Evolutionary conservation across 2,888 invertebrate species (phyloP), one percentile per base, ranked within the genome.

Genomic region (Trichogramma dendrolimi): DNA sequence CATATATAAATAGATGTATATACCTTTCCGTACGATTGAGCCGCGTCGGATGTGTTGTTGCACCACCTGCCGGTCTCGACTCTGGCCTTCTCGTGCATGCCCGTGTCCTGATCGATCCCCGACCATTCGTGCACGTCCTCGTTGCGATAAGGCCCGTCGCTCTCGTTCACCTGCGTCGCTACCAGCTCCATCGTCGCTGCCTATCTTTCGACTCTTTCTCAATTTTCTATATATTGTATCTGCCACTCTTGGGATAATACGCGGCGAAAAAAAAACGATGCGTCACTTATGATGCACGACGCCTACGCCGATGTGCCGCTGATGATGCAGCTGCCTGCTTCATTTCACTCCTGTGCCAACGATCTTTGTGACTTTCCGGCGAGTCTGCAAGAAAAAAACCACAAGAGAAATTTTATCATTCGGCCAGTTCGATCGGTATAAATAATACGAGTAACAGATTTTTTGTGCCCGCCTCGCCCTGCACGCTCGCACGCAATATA

Each of bases 71-170:
- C 83, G 43, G 83, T 83, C 73, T 84, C 83, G 44, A 83, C 75
- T 44, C 83, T 75, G 44, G 83, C 83, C 67, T 81, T 77, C 72
- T 84, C 83, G 70, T 83, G 73, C 71, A 83, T 82, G 39, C 83
- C 83, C 44, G 83, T 83, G 68, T 83, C 75, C 68, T 80, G 79
- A 73, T 83, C 83, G 66, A 83, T 75, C 65, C 80, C 76, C 61
- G 82, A 82, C 84, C 84, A 84, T 71, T 84, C 83, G 71, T 81
- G 80, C 67, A 83, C 82, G 73, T 83, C 82, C 71, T 81, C 82
- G 67, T 82, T 82, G 70, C 81, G 81, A 70, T 81, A 82, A 14
- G 82, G 82, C 63, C 74, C 75, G 65, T 75, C 60, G 11, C 62
- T 64, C 27, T 68, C 68, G 50, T 68, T 69, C 54, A 70, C 73